Conservation (phyloP, 2,888 invertebrate genomes). For the Stenolophus ochropezus region DNA sequence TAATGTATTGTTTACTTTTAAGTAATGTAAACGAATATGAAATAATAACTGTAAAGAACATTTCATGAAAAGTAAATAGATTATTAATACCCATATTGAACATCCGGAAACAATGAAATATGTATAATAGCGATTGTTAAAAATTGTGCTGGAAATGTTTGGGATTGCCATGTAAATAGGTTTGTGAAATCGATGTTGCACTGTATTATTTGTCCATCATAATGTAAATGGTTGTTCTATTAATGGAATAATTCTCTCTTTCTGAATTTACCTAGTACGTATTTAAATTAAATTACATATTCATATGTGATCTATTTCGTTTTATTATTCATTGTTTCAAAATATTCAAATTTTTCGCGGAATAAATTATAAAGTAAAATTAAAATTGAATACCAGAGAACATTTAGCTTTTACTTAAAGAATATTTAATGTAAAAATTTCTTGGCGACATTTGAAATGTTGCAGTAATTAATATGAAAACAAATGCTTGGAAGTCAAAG, state of each 20-base stretch:
- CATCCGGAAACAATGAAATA: too few relatives aligned
- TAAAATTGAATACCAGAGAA: background rate
- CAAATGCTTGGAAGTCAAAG: background rate
- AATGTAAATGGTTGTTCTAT: background rate
- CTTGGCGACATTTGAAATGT: background rate
- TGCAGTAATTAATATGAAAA: background rate
- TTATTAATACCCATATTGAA: too few relatives aligned
- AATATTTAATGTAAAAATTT: conserved; percentile 5
- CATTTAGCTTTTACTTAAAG: background rate
- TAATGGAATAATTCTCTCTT: background rate
- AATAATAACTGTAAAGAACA: too few relatives aligned
- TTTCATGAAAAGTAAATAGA: too few relatives aligned
- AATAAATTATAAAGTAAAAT: background rate
- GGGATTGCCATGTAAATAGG: background rate
- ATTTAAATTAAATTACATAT: conserved; percentile 9
- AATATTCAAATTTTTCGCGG: background rate
- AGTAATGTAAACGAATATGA: too few relatives aligned
- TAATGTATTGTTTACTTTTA: too few relatives aligned
- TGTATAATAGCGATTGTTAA: too few relatives aligned
- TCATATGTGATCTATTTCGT: background rate
- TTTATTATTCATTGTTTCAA: background rate
- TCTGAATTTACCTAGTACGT: background rate
- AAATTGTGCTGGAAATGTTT: background rate
- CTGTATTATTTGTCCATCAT: background rate
- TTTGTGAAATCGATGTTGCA: background rate